Evolutionary conservation across 2,113 vertebrate species (phyloP).

Genomic region (Brachypteracias leptosomus): DNA sequence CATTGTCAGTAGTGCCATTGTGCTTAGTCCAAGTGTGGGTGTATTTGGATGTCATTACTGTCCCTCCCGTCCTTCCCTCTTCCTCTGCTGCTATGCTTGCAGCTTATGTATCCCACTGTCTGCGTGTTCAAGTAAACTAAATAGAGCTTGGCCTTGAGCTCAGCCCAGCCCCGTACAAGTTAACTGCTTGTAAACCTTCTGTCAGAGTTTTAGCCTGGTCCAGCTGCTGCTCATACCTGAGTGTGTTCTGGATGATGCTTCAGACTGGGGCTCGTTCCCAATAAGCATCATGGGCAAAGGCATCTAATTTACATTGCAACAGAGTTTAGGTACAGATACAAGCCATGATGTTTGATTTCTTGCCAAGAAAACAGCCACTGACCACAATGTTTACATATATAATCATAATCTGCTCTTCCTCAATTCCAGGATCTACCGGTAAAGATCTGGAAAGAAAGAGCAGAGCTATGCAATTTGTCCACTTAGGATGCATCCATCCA

Average conservation of each 20-base stretch:
- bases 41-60: not conserved
- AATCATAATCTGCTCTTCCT: not conserved
- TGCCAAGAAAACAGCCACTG: not conserved
- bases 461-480: not conserved
- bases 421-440: not conserved
- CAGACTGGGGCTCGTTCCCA: not conserved
- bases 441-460: not conserved
- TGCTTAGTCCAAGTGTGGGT: fast-evolving
- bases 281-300: not conserved
- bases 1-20: fast-evolving
- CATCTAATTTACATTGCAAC: not conserved
- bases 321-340: not conserved
- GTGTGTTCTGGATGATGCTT: not conserved
- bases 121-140: not conserved
- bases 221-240: not conserved
- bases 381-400: fast-evolving
- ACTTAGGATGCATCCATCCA: fast-evolving
- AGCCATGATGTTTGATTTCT: not conserved
- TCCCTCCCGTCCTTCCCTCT: not conserved
- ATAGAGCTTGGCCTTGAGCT: not conserved
- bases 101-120: fast-evolving
- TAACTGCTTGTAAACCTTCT: not conserved
- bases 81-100: not conserved
- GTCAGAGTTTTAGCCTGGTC: not conserved
- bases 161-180: fast-evolving